Conservation (phyloP, 2,888 invertebrate genomes). For the Temnothorax unifasciatus region DNA sequence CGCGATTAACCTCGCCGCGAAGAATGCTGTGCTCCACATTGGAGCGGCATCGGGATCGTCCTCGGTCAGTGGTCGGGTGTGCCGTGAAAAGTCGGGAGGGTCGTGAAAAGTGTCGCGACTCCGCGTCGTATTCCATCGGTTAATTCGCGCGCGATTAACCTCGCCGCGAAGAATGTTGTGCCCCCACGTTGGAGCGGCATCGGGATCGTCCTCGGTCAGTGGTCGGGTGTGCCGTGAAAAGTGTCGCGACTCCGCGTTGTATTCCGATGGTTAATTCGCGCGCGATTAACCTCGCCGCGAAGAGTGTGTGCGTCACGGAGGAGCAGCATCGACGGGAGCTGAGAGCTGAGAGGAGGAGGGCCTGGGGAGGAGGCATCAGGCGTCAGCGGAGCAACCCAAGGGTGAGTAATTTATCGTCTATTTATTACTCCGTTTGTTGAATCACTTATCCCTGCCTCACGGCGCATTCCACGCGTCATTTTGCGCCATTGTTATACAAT, state of each 20-base stretch:
- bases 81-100: too few species aligned
- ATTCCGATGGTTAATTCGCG: neutral
- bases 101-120: too few species aligned
- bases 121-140: too few species aligned
- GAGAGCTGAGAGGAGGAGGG: neutral
- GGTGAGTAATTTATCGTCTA: conserved; percentile 15
- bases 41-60: neutral
- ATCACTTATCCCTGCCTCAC: neutral
- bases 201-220: neutral
- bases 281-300: neutral
- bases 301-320: neutral
- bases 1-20: neutral
- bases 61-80: neutral
- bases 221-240: neutral
- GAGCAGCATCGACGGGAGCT: neutral
- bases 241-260: too few species aligned
- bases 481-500: neutral
- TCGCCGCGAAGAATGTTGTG: neutral
- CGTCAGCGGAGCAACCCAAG: neutral
- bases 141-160: neutral
- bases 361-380: neutral
- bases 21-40: neutral
- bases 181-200: neutral
- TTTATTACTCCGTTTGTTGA: neutral
- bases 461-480: neutral